Conservation (phyloP, 2,888 invertebrate genomes). For the Anorthoa munda region DNA sequence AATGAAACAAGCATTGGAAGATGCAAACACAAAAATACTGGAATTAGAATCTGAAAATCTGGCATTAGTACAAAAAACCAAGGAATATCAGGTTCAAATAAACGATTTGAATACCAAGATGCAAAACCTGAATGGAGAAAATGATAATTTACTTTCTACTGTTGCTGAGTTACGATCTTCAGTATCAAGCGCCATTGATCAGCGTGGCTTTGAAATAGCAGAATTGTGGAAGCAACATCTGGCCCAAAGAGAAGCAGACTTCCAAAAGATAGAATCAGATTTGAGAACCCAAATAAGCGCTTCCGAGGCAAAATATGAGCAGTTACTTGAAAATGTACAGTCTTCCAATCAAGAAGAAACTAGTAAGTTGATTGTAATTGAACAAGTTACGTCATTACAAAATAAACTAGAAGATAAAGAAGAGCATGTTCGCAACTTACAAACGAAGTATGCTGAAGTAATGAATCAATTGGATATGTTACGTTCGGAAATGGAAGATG, state of each 20-base stretch:
- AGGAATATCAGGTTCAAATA: constrained; percentile 74
- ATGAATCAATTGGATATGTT: constrained; percentile 84
- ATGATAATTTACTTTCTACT: constrained; percentile 85
- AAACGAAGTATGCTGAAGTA: constrained; percentile 84
- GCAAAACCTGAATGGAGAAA: constrained; percentile 83
- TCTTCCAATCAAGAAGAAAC: constrained; percentile 88
- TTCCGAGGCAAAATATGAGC: constrained; percentile 88
- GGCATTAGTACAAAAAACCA: constrained; percentile 68
- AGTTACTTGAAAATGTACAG: constrained; percentile 85
- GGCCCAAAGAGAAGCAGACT: constrained; percentile 92
- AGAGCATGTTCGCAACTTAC: constrained; percentile 82
- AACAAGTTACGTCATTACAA: constrained; percentile 85
- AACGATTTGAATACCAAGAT: constrained; percentile 80
- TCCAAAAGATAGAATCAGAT: constrained; percentile 88
- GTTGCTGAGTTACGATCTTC: constrained; percentile 87
- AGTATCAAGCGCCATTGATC: constrained; percentile 91
- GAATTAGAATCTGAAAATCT: constrained; percentile 75
- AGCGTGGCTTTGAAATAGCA: constrained; percentile 93
- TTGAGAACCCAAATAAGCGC: constrained; percentile 89
- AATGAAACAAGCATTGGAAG: constrained; percentile 77
- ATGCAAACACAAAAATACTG: constrained; percentile 83
- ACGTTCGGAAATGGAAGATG: constrained; percentile 87
- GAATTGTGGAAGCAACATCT: constrained; percentile 93
- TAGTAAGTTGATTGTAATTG: constrained; percentile 82
- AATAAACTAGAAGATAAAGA: constrained; percentile 87